Evolutionary conservation across 2,888 invertebrate species (phyloP).

Genomic region (Drosophila suboccidentalis): DNA sequence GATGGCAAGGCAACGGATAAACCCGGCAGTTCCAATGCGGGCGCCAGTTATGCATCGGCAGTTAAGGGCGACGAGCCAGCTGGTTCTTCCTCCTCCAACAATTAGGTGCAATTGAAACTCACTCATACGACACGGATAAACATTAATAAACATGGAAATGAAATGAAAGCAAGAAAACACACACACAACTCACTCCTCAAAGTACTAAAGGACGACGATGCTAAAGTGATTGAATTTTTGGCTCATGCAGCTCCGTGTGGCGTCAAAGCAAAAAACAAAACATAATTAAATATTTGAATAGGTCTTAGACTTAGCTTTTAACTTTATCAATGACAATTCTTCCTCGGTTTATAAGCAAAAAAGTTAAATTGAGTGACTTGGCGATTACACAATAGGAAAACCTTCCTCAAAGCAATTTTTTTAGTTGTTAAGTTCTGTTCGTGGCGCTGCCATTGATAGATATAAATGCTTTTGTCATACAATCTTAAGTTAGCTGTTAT

Average conservation of each 20-base stretch:
- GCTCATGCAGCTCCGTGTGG: conserved; percentile 67
- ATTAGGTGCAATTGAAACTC: conserved; percentile 67
- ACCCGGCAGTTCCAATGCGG: conserved; percentile 65
- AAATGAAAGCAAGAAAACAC: conserved; percentile 21
- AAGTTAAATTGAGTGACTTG: conserved; percentile 38
- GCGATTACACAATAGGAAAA: not conserved
- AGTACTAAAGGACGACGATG: conserved; percentile 79
- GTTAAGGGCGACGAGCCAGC: conserved; percentile 84
- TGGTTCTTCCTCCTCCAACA: conserved; percentile 63
- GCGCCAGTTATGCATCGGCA: conserved; percentile 84
- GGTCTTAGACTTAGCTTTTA: conserved; percentile 81
- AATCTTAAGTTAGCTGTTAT: conserved; percentile 76
- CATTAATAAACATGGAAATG: conserved; percentile 7
- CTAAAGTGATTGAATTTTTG: conserved; percentile 73
- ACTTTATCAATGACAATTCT: conserved; percentile 69
- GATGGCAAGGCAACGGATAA: conserved; percentile 53
- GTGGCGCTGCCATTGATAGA: conserved; percentile 67
- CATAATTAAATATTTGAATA: conserved; percentile 73
- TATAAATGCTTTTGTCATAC: conserved; percentile 76
- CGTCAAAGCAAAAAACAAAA: conserved; percentile 61
- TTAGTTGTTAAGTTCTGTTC: conserved; percentile 67
- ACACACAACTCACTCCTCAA: conserved; percentile 75
- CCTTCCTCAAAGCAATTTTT: conserved; percentile 66
- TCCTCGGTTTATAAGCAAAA: conserved; percentile 71
- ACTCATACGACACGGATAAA: conserved; percentile 16